Evolutionary conservation across 2,113 vertebrate genomes (phyloP).

Genomic region (Heteronetta atricapilla): DNA sequence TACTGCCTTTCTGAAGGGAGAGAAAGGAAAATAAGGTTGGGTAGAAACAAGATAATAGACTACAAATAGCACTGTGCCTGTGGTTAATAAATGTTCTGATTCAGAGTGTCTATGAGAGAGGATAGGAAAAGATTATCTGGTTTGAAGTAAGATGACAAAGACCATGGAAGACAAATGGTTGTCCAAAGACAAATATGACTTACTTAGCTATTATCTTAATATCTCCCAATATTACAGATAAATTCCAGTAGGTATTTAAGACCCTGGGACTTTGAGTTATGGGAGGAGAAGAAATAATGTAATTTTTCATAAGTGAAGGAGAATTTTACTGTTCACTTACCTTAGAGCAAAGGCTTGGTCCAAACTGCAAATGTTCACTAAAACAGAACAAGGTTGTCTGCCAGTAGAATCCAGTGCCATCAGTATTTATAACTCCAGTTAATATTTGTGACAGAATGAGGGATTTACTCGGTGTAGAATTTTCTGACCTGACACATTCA

Average conservation of each 20-base stretch:
- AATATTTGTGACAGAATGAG: neutral
- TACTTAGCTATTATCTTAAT: neutral
- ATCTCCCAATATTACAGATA: neutral
- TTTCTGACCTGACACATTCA: slow-evolving; percentile 3
- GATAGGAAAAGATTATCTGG: neutral
- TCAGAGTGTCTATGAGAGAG: neutral
- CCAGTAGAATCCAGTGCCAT: neutral
- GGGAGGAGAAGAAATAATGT: neutral
- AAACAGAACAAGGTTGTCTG: neutral
- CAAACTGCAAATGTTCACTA: neutral
- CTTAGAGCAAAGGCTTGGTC: neutral
- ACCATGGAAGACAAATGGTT: neutral
- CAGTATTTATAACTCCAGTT: neutral
- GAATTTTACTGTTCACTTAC: neutral
- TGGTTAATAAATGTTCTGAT: neutral
- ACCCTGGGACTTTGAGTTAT: neutral
- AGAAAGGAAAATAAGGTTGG: neutral
- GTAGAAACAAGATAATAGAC: neutral
- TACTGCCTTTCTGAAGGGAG: neutral
- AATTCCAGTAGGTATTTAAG: neutral
- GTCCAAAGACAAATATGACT: neutral
- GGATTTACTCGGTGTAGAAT: neutral
- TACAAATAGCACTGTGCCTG: neutral
- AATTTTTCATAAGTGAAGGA: neutral
- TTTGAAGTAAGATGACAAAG: neutral